Conservation (phyloP, 2,797 vertebrate species). For the Smutsia temminckii region DNA sequence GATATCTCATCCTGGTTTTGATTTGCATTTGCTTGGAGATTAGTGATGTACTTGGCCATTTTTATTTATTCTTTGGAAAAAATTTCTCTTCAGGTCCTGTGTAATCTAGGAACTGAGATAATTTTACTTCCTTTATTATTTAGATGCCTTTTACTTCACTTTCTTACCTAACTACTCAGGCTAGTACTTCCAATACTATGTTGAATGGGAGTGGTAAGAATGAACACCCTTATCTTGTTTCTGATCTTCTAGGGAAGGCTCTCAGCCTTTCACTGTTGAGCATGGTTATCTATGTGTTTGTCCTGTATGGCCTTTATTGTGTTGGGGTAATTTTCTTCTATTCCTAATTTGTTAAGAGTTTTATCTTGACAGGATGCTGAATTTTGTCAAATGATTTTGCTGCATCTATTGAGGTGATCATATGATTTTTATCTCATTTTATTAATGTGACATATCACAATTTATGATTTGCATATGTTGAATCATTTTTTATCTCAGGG, state of each 20-base stretch:
- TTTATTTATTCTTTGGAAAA: too few relatives aligned
- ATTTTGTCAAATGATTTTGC: neutral
- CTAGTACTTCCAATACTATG: neutral
- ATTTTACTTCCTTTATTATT: neutral
- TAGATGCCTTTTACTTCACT: neutral
- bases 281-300: neutral
- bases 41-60: neutral
- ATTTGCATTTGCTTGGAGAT: neutral
- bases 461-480: neutral
- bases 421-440: neutral
- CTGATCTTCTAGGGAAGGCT: neutral
- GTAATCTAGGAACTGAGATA: neutral
- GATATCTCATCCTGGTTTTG: neutral
- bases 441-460: neutral
- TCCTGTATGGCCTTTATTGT: too few relatives aligned
- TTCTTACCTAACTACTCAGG: neutral
- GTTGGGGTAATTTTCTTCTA: too few relatives aligned
- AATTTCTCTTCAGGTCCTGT: too few relatives aligned
- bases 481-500: neutral
- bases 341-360: neutral
- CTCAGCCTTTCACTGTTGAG: neutral
- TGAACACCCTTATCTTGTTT: neutral
- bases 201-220: too few relatives aligned
- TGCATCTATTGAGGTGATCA: neutral
- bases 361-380: neutral